Evolutionary conservation across 2,888 invertebrate genomes (phyloP), one percentile per base, ranked within the genome.

Genomic region (Chelonus formosanus): DNA sequence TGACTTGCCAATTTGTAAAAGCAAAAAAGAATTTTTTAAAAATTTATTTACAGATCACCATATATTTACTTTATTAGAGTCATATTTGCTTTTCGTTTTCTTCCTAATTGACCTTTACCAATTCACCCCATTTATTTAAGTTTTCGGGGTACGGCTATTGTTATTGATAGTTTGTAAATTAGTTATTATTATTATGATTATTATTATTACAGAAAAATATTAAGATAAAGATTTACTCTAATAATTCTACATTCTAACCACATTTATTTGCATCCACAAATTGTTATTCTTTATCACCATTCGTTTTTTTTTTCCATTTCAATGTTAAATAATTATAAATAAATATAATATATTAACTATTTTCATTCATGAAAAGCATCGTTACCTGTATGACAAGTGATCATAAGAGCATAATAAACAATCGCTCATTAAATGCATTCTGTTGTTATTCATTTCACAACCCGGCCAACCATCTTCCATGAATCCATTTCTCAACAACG

Each of bases 311-410:
- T 68, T 83, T 80, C 82, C 82, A 84, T 70, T 70, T 84, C 78
- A 83, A 83, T 84, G 83, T 84, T 84, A 80, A 83, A 84, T 82
- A 83, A 82, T 82, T 79, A 83, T 80, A 80, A 78, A 70, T 67
- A 71, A 68, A 71, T 81, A 82, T 83, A 82, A 83, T 84, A 84
- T 84, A 84, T 84, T 83, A 84, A 84, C 82, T 84, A 84, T 84
- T 84, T 84, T 84, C 83, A 84, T 83, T 84, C 84, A 84, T 84
- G 82, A 83, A 77, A 76, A 80, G 84, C 84, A 84, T 84, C 84
- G 84, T 84, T 84, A 84, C 84, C 84, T 84, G 84, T 84, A 84
- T 82, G 84, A 84, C 83, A 84, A 84, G 84, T 84, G 84, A 84
- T 83, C 84, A 84, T 83, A 81, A 84, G 84, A 84, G 84, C 84